These are phyloP conservation scores for Zosterops japonicus DNA, from an alignment of 2,113 vertebrate genomes.

Conservation along the genomic window DNA sequence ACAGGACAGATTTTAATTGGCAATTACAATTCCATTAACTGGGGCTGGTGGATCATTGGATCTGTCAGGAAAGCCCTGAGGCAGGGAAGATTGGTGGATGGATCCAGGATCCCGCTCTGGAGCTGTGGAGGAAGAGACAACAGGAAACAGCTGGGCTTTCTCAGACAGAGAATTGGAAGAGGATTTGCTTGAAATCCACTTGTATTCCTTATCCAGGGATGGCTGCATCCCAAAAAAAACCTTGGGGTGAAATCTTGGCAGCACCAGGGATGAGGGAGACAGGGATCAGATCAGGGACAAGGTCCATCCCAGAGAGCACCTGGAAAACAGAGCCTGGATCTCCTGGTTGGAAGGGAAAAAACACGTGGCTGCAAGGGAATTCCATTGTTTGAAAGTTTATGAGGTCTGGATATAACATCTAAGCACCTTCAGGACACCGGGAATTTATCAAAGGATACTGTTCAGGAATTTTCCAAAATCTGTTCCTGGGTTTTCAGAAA, in stretches of 20 bases:
- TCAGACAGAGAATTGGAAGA: background rate
- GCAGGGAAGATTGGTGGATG: conserved; percentile 54
- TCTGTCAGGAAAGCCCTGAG: conserved; percentile 47
- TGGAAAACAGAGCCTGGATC: background rate
- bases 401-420: background rate
- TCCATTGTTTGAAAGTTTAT: background rate
- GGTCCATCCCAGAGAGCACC: fast-evolving
- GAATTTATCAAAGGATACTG: background rate
- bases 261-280: background rate
- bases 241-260: background rate
- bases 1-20: conserved; percentile 71
- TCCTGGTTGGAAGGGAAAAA: background rate
- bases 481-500: fast-evolving
- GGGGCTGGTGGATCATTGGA: conserved; percentile 65
- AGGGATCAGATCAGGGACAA: background rate
- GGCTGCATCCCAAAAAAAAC: background rate
- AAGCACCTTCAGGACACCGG: fast-evolving
- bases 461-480: background rate
- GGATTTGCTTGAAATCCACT: background rate
- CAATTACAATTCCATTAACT: conserved; percentile 70
- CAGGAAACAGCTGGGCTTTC: conserved; percentile 3
- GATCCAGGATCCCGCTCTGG: background rate
- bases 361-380: background rate
- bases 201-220: background rate
- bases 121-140: background rate